Evolutionary conservation across 2,113 vertebrate species (phyloP).

Genomic region (Perca fluviatilis): DNA sequence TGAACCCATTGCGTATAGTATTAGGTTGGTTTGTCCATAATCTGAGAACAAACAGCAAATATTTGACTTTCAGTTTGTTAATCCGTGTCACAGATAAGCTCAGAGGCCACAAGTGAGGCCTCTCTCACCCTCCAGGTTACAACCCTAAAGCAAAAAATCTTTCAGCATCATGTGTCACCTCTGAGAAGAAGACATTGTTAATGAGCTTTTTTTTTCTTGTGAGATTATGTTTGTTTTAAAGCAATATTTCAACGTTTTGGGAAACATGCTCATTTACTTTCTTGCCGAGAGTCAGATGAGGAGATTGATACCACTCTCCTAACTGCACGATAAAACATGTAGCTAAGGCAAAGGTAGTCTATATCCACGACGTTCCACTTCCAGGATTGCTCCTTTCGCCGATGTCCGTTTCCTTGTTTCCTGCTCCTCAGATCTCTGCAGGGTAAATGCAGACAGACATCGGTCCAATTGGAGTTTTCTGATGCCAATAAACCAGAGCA

Average conservation of each 20-base stretch:
- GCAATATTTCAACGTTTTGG: neutral
- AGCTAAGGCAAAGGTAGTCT: neutral
- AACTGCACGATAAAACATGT: neutral
- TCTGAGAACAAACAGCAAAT: conserved; percentile 50
- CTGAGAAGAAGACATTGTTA: neutral
- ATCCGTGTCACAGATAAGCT: conserved; percentile 39
- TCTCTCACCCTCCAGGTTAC: neutral
- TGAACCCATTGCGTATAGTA: neutral
- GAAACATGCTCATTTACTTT: neutral
- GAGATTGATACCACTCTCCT: neutral
- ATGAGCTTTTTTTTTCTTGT: neutral
- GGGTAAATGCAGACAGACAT: too few relatives aligned
- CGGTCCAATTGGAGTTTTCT: too few relatives aligned
- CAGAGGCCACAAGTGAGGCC: neutral
- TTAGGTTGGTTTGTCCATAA: conserved; percentile 20
- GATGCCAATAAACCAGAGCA: too few relatives aligned
- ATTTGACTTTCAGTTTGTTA: conserved; percentile 57
- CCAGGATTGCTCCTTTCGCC: too few relatives aligned
- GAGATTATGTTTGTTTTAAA: neutral
- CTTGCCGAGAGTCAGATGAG: neutral
- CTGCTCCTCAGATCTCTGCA: too few relatives aligned
- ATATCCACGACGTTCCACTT: too few relatives aligned
- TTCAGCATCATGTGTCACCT: neutral
- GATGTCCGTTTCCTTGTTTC: too few relatives aligned
- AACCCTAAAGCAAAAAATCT: neutral